phyloP scores from a whole-genome alignment of 2,888 invertebrate species.

The Drosophila stalkeri region DNA sequence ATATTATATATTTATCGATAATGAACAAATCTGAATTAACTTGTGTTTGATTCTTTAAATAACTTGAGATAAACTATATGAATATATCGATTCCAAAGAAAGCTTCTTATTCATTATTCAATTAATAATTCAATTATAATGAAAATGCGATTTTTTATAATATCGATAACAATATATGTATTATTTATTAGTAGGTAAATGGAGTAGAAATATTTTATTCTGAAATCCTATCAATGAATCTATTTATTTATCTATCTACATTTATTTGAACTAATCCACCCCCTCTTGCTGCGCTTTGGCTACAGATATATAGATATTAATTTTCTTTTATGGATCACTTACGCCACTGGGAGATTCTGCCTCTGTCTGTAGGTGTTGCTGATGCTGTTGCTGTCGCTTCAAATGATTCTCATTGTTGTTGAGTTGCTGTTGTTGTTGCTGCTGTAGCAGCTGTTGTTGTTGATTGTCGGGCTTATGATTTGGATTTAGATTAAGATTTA shows the following conservation, averaged over 20 bases:
- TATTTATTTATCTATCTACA: neutral
- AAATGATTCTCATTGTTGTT: conserved; percentile 67
- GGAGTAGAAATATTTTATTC: neutral
- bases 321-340: conserved; percentile 36
- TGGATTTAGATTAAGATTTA: conserved; percentile 35
- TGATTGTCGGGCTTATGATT: conserved; percentile 61
- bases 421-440: conserved; percentile 47
- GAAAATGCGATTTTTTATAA: neutral
- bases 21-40: no score
- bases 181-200: neutral
- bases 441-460: conserved; percentile 16
- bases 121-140: neutral
- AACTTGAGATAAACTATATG: no score
- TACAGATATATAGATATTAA: neutral
- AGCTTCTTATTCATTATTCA: no score
- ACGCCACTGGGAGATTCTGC: conserved; percentile 69
- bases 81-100: no score
- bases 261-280: neutral
- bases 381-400: conserved; percentile 58
- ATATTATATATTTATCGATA: no score
- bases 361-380: conserved; percentile 39
- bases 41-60: no score
- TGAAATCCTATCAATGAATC: neutral
- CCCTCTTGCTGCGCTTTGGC: neutral
- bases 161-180: neutral